Evolutionary conservation across 2,797 vertebrate species (phyloP), one percentile per base, ranked within the genome.

Genomic region (Streptopelia turtur): DNA sequence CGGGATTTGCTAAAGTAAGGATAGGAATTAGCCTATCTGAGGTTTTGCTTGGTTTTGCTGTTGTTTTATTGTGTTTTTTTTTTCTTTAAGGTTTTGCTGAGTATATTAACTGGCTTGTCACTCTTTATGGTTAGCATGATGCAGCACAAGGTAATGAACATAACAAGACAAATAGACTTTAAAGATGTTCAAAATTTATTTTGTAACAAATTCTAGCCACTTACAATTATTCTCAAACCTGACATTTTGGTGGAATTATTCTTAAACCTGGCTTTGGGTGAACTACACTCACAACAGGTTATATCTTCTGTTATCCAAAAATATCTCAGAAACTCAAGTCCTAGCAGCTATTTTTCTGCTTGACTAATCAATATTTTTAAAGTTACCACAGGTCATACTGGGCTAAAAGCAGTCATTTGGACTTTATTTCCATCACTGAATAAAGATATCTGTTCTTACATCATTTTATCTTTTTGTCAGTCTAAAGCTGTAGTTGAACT

Each of bases 191-290:
- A 61, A 45, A 78, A 12, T 61, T 65, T 72, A 69, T 83, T 83
- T 83, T 8, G 1, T 72, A 69, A 65, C 25, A 82, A 87, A 87
- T 70, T 79, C 22, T 52, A 85, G 35, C 7, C 27, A 52, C 43
- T 70, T 66, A 61, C 27, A 81, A 71, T 78, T 96, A 80, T 92
- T 78, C 57, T 86, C 87, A 79, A 90, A 52, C 31, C 6, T 92
- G 72, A 83, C 39, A 88, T 94, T 94, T 88, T 90, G 20, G n/a
- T 83, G 63, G 35, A 89, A 65, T 93, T 96, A 94, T 93, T 92
- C 78, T 92, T 92, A 92, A 90, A 79, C 23, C 10, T 96, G 91
- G 72, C 91, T 92, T 95, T 81, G 72, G 59, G 65, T 72, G 87
- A 90, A 72, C 82, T 83, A 39, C 79, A 52, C 52, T 94, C 57